phyloP scores from a whole-genome alignment of 2,113 vertebrate genomes.

The Neofelis nebulosa region DNA sequence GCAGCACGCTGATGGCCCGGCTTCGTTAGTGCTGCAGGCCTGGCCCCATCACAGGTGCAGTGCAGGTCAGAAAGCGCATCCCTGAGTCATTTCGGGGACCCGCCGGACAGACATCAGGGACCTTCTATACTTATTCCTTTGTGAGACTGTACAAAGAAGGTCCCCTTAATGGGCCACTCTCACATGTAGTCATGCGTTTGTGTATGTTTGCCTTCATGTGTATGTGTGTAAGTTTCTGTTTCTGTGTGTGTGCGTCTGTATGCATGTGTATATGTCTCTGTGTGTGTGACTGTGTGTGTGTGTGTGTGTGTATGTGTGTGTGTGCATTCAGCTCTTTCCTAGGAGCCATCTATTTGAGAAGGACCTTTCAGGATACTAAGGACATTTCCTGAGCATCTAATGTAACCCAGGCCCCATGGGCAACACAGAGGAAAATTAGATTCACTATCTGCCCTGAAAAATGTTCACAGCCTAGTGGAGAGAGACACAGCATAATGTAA shows the following conservation, averaged over 20 bases:
- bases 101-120: background rate
- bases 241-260: background rate
- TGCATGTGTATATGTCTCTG: background rate
- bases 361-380: background rate
- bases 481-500: background rate
- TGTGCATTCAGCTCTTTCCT: background rate
- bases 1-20: too few relatives aligned
- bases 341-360: background rate
- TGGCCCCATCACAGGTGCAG: fast-evolving
- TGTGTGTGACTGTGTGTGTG: background rate
- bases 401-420: background rate
- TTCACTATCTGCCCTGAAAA: background rate
- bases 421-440: background rate
- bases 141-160: background rate
- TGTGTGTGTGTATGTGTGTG: background rate
- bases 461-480: background rate
- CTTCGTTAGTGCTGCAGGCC: too few relatives aligned
- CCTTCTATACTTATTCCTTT: background rate
- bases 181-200: background rate
- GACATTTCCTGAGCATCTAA: background rate
- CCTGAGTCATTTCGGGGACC: background rate
- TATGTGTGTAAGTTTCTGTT: background rate
- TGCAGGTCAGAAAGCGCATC: background rate
- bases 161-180: background rate
- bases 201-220: background rate